phyloP scores from a whole-genome alignment of 2,797 vertebrate genomes.

The Halcyon smyrnensis region DNA sequence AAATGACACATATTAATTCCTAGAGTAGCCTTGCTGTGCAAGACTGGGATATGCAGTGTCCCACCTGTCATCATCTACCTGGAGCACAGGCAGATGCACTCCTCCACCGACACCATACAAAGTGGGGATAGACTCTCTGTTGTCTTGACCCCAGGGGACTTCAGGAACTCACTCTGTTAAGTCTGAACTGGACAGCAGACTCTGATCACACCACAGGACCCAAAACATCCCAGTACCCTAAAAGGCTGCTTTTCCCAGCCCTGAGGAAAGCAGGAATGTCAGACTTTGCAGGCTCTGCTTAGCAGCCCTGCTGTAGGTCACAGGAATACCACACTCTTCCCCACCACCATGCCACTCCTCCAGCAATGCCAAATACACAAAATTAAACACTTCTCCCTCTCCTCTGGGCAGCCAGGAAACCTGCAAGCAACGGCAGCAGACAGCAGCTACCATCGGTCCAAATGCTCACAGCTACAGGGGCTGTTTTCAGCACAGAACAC shows the following conservation, averaged over 20 bases:
- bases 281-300: neutral
- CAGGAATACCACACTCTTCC: neutral
- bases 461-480: neutral
- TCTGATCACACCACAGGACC: neutral
- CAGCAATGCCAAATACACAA: neutral
- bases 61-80: neutral
- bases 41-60: neutral
- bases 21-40: neutral
- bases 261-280: neutral
- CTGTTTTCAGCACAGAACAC: neutral
- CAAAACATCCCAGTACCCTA: neutral
- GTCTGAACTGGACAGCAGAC: neutral
- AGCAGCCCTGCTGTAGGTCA: neutral
- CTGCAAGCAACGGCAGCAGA: neutral
- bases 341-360: neutral
- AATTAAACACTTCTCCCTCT: rapidly evolving
- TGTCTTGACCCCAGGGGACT: neutral
- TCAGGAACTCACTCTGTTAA: neutral
- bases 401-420: neutral
- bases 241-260: neutral
- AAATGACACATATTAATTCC: neutral
- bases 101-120: rapidly evolving
- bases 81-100: neutral
- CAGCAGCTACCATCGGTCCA: neutral
- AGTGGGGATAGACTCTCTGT: neutral